Conservation (phyloP, 1,140 invertebrate species). For the Anastrepha obliqua region DNA sequence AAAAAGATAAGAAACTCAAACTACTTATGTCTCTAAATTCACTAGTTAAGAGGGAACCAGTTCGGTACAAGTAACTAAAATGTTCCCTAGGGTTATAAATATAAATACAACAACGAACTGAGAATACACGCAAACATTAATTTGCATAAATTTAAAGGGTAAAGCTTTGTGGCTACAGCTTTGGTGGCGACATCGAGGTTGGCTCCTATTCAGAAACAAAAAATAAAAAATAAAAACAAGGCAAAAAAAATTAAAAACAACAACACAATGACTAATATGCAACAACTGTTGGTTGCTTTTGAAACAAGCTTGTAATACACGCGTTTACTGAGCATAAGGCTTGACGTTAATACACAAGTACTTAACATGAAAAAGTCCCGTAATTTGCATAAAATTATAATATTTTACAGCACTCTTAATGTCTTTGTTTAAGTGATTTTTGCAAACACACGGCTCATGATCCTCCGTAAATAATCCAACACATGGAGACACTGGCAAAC, state of each 20-base stretch:
- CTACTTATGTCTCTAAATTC: too few relatives aligned
- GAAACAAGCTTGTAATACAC: neutral
- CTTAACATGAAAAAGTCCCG: neutral
- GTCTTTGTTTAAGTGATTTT: neutral
- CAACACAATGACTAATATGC: too few relatives aligned
- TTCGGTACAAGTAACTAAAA: too few relatives aligned
- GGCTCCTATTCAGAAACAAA: neutral
- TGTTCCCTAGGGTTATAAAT: too few relatives aligned
- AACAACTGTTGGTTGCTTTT: neutral
- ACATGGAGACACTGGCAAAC: too few relatives aligned
- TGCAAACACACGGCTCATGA: too few relatives aligned
- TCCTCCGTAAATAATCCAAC: too few relatives aligned
- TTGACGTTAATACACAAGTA: neutral
- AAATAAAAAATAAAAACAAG: neutral
- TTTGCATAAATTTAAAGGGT: neutral
- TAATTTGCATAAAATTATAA: slow-evolving; percentile 4
- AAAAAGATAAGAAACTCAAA: too few relatives aligned
- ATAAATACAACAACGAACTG: neutral
- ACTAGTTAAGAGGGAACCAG: too few relatives aligned
- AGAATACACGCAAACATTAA: neutral
- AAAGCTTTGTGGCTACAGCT: neutral
- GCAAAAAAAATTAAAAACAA: too few relatives aligned
- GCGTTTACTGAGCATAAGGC: neutral
- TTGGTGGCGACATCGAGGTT: neutral
- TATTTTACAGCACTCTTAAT: neutral